phyloP scores from a whole-genome alignment of 1,140 invertebrate genomes.

The Eriosoma lanigerum region DNA sequence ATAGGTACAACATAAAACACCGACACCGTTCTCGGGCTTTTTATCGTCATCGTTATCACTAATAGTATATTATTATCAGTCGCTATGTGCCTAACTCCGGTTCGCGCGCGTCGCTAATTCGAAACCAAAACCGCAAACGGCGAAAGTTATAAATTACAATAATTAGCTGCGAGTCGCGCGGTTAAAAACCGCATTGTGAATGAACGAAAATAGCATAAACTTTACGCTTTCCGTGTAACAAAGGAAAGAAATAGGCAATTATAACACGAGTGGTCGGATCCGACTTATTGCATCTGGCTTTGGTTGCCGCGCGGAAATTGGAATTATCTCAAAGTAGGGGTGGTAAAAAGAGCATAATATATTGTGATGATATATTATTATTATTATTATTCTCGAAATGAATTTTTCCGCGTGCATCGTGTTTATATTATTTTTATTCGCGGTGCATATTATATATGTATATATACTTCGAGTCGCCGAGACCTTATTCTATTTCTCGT shows the following conservation, averaged over 20 bases:
- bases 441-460: neutral
- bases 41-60: neutral
- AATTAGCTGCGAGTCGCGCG: neutral
- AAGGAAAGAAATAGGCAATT: slow-evolving; percentile 33
- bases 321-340: neutral
- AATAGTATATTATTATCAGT: neutral
- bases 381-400: neutral
- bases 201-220: neutral
- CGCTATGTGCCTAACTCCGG: neutral
- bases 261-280: slow-evolving; percentile 9
- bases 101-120: slow-evolving; percentile 22
- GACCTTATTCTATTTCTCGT: neutral
- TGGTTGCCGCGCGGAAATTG: neutral
- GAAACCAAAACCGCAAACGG: neutral
- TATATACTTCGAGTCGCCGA: too few relatives aligned
- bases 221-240: neutral
- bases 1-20: slow-evolving; percentile 31
- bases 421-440: neutral
- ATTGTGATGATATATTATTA: too few relatives aligned
- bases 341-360: too few relatives aligned
- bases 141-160: slow-evolving; percentile 1
- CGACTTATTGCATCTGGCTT: too few relatives aligned
- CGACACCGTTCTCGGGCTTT: neutral
- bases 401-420: neutral
- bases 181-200: slow-evolving; percentile 1